Evolutionary conservation across 2,797 vertebrate genomes (phyloP).

Genomic region (Clarias fuscus): DNA sequence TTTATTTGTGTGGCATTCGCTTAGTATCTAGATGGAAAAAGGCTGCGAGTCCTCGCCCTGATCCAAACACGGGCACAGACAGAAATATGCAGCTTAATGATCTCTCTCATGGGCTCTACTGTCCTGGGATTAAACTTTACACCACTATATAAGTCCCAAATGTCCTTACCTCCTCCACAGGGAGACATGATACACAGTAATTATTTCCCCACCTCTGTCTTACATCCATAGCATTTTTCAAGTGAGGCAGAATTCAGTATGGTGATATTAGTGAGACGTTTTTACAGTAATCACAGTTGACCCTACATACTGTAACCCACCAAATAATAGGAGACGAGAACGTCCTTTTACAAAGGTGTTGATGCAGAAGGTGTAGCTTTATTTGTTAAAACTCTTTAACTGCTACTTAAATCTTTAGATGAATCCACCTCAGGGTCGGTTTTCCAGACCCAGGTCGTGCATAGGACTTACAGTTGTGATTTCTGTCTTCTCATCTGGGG

Average conservation of each 20-base stretch:
- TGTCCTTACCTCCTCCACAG: neutral
- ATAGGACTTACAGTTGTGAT: neutral
- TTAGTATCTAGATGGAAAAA: neutral
- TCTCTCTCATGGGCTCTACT: neutral
- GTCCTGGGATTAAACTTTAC: neutral
- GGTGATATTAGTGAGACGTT: neutral
- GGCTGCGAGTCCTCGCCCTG: neutral
- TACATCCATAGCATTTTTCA: neutral
- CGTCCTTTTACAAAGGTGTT: neutral
- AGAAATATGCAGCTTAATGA: neutral
- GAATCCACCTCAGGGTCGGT: neutral
- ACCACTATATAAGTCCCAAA: neutral
- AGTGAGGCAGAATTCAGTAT: neutral
- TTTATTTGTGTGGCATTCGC: neutral
- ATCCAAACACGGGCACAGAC: neutral
- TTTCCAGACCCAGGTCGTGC: neutral
- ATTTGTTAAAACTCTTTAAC: constrained; percentile 1
- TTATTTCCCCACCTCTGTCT: neutral
- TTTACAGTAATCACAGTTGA: neutral
- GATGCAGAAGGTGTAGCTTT: neutral
- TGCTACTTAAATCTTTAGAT: neutral
- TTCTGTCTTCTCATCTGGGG: neutral
- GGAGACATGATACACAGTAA: neutral
- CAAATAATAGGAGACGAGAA: neutral
- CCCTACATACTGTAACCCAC: neutral